Evolutionary conservation across 2,113 vertebrate species (phyloP), one percentile per base, ranked within the genome.

Genomic region (Psephotus haematonotus): DNA sequence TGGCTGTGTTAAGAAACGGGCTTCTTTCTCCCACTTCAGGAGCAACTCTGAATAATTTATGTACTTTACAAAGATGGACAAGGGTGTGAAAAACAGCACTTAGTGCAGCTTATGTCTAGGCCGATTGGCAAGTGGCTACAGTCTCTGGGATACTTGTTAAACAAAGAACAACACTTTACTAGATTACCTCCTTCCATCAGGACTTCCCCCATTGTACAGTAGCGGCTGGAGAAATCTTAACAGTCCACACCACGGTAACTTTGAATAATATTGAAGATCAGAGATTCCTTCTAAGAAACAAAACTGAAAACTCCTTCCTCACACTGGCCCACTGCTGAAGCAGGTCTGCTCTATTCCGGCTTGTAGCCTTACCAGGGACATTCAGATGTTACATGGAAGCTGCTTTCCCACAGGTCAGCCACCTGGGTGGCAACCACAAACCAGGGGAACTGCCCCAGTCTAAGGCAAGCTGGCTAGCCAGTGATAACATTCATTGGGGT

Each of bases 371-470:
- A 19, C 10, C 41, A 67, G n/a, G 0, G 3, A 27, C 23, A 39
- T 7, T 3, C 16, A n/a, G 31, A 49, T 28, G 13, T 28, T n/a
- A 11, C 1, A 13, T 0, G 0, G 14, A 41, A 84, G 11, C 20
- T 71, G n/a, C 22, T 27, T 74, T 11, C 2, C 3, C 6, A 2
- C 8, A 7, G 9, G 4, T 13, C 44, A 47, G 33, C 15, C 69
- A 79, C 22, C 43, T 44, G 7, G 0, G 1, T 13, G 24, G 31
- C n/a, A 90, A 43, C 13, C 44, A 53, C 44, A 70, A 79, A 35
- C 0, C 13, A 35, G 7, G 20, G 4, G 17, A n/a, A 37, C 7
- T 55, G 19, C 6, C 18, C n/a, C 13, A 46, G 0, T 39, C 4
- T 68, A 20, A 50, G 25, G 53, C 28, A 62, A 86, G 22, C 13